These are phyloP conservation scores for Austrofundulus limnaeus DNA, from an alignment of 2,113 vertebrate genomes.

Conservation along the genomic window DNA sequence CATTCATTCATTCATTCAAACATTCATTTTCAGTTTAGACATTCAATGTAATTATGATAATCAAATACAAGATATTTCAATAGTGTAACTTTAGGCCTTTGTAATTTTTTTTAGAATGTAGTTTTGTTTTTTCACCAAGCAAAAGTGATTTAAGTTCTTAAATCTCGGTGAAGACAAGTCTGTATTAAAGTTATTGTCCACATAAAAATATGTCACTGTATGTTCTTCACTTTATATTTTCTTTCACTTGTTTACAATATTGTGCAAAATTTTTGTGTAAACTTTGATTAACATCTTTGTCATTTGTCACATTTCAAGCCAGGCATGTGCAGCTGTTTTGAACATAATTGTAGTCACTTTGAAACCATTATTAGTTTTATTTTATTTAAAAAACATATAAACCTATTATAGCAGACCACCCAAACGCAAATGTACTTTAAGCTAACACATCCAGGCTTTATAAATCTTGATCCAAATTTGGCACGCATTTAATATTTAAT, in stretches of 20 bases:
- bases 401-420: neutral
- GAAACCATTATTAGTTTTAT: neutral
- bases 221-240: neutral
- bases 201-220: neutral
- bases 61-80: neutral
- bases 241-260: neutral
- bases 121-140: neutral
- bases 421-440: neutral
- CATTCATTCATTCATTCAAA: no score
- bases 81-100: neutral
- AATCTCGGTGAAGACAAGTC: no score
- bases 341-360: neutral
- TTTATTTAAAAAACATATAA: neutral
- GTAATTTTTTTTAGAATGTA: neutral
- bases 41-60: neutral
- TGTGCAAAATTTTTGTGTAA: neutral
- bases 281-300: neutral
- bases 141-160: neutral
- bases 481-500: constrained; percentile 7
- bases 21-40: neutral
- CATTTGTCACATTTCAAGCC: neutral
- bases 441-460: no score
- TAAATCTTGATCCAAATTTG: constrained; percentile 1
- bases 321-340: neutral
- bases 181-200: neutral